Conservation (phyloP, 1,140 invertebrate genomes). For the Whitmania pigra region DNA sequence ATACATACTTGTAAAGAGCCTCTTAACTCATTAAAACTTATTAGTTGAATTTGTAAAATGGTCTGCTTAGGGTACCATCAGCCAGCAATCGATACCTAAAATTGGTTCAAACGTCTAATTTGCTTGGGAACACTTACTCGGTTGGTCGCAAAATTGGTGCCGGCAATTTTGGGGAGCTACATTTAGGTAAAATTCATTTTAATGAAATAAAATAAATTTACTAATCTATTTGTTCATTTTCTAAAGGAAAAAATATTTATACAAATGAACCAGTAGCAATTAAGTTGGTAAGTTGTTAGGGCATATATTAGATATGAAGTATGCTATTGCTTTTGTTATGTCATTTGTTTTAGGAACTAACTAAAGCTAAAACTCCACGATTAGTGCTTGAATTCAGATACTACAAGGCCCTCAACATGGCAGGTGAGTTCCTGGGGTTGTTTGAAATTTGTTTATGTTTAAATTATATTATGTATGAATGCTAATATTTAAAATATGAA, state of each 20-base stretch:
- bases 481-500: too few species aligned
- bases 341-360: neutral
- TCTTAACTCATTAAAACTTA: too few species aligned
- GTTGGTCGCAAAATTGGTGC: constrained; percentile 18
- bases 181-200: neutral
- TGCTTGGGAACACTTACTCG: constrained; percentile 4
- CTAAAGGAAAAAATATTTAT: constrained; percentile 11
- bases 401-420: neutral
- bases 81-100: neutral
- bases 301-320: neutral
- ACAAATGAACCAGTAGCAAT: constrained; percentile 17
- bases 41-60: too few species aligned
- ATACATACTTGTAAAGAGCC: too few species aligned
- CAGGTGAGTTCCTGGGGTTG: neutral
- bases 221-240: neutral
- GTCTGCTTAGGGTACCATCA: neutral
- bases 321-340: neutral
- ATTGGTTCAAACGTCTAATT: neutral
- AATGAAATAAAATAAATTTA: too few species aligned
- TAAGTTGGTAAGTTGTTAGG: constrained; percentile 13
- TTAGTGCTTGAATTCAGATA: constrained; percentile 10
- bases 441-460: too few species aligned
- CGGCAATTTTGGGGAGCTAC: constrained; percentile 17
- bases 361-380: constrained; percentile 13
- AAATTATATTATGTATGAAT: too few species aligned